Percentiles rank a stretch among this genome's conserved stretches.
Evolutionary conservation across 2,113 vertebrate genomes (phyloP).

Genomic region (Semicossyphus pulcher): DNA sequence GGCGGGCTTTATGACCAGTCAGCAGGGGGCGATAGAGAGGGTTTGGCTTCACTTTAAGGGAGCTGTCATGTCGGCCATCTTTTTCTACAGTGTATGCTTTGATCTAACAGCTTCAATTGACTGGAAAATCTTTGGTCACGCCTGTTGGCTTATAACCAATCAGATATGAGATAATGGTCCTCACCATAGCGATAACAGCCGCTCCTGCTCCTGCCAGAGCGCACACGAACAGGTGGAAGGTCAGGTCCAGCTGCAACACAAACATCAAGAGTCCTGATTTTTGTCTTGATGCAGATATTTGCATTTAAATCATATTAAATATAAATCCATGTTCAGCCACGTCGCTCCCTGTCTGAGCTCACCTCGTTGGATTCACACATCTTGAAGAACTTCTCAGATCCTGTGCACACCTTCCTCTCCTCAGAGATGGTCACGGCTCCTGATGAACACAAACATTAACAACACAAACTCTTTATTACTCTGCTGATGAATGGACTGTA

Average conservation of each 20-base stretch:
- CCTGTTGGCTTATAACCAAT: neutral
- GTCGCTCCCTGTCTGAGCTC: slow-evolving; percentile 29
- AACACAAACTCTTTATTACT: neutral
- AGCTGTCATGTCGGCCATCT: too few relatives aligned
- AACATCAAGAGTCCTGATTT: neutral
- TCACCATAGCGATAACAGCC: slow-evolving; percentile 98
- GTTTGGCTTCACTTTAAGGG: too few relatives aligned
- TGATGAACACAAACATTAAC: slow-evolving; percentile 59
- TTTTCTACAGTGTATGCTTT: too few relatives aligned
- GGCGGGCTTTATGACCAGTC: too few relatives aligned
- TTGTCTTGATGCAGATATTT: neutral
- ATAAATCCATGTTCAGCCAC: neutral
- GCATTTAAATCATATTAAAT: neutral
- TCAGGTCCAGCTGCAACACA: slow-evolving; percentile 93
- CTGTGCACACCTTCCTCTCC: slow-evolving; percentile 92
- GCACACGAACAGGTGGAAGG: slow-evolving; percentile 98
- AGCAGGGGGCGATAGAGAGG: too few relatives aligned
- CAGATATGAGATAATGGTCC: slow-evolving; percentile 42
- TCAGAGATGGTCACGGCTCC: slow-evolving; percentile 93
- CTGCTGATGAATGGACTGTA: neutral
- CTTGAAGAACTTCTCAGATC: slow-evolving; percentile 91
- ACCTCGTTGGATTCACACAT: slow-evolving; percentile 98
- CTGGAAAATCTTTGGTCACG: too few relatives aligned
- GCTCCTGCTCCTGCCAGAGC: slow-evolving; percentile 97
- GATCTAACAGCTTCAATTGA: too few relatives aligned